Conservation (phyloP, 2,888 invertebrate genomes). For the Monopis laevigella region DNA sequence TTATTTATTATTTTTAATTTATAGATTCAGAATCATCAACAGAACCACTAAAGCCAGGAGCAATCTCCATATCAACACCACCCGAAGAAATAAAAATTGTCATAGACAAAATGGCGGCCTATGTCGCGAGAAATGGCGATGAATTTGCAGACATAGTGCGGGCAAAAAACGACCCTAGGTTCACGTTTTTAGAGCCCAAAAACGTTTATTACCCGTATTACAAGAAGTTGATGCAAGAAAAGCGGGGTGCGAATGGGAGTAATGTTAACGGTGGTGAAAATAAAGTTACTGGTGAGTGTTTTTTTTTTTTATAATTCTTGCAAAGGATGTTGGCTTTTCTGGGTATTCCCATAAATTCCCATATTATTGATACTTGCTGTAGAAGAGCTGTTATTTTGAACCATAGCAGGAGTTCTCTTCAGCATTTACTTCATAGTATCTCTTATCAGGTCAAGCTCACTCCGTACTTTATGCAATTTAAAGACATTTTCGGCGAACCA, state of each 20-base stretch:
- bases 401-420: no score
- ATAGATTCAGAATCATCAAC: conserved; percentile 29
- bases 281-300: neutral
- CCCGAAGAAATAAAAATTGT: conserved; percentile 86
- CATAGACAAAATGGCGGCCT: conserved; percentile 96
- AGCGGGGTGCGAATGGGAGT: conserved; percentile 25
- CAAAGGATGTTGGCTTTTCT: no score
- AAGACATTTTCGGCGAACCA: no score
- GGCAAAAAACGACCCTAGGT: conserved; percentile 84
- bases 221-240: conserved; percentile 53
- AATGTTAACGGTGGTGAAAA: neutral
- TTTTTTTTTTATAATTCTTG: no score
- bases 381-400: no score
- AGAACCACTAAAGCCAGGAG: conserved; percentile 36
- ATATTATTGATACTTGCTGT: no score
- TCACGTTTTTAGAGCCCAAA: conserved; percentile 82
- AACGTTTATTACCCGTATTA: conserved; percentile 88
- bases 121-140: conserved; percentile 94
- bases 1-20: neutral
- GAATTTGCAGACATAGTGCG: conserved; percentile 91
- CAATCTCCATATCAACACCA: conserved; percentile 71
- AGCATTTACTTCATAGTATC: no score
- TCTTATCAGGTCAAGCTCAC: no score
- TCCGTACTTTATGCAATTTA: no score
- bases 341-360: no score